phyloP scores from a whole-genome alignment of 2,888 invertebrate species.

The Isoperla grammatica region DNA sequence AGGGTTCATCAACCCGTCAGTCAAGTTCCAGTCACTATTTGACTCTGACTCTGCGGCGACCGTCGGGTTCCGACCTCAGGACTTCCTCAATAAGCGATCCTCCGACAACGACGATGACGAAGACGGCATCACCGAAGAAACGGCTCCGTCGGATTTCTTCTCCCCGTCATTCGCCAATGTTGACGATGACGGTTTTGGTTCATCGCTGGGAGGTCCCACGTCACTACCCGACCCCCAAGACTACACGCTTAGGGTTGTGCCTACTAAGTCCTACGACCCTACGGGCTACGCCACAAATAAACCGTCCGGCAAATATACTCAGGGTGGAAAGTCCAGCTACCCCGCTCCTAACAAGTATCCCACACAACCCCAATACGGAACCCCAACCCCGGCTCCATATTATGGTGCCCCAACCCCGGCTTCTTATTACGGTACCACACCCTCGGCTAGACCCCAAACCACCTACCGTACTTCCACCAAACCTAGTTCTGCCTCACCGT shows the following conservation, averaged over 20 bases:
- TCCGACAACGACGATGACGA: slow-evolving; percentile 24
- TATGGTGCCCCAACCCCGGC: not conserved
- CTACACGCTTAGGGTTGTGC: not conserved
- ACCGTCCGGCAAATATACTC: not conserved
- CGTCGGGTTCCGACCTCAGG: slow-evolving; percentile 38
- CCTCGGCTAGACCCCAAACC: not conserved
- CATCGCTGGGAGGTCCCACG: not conserved
- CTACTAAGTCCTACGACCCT: not conserved
- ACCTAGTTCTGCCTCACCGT: slow-evolving; percentile 20
- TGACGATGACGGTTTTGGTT: not conserved
- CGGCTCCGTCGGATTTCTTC: slow-evolving; percentile 3
- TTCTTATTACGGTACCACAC: not conserved
- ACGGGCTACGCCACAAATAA: not conserved
- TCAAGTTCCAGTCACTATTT: slow-evolving; percentile 36
- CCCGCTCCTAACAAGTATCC: not conserved
- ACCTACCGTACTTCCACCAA: slow-evolving; percentile 18
- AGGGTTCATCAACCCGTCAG: slow-evolving; percentile 37
- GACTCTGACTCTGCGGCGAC: slow-evolving; percentile 34
- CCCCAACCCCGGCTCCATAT: not conserved
- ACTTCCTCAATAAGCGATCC: slow-evolving; percentile 38
- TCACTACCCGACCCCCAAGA: no score
- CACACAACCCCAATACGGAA: no score
- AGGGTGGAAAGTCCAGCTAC: not conserved
- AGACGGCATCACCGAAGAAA: slow-evolving; percentile 5
- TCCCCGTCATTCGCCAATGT: slow-evolving; percentile 22